Conservation (phyloP, 2,888 invertebrate species). For the Ophion slaviceki region DNA sequence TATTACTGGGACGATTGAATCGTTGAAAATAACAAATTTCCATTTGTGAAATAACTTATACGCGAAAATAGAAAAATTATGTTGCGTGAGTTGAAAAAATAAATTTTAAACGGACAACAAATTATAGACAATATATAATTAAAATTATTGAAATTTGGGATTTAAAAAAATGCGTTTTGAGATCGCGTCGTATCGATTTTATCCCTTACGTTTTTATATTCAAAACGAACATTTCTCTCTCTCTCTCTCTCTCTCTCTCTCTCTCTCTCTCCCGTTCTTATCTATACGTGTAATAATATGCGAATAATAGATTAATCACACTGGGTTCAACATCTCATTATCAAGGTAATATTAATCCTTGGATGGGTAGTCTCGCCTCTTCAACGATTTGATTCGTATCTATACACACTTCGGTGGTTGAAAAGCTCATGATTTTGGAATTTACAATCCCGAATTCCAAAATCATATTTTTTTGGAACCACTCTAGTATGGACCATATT, state of each 20-base stretch:
- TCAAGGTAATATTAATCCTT: slow-evolving; percentile 68
- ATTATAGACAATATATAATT: slow-evolving; percentile 26
- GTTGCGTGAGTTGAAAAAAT: slow-evolving; percentile 2
- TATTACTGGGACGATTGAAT: slow-evolving; percentile 1
- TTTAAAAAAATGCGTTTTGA: no score
- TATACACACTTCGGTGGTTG: slow-evolving; percentile 15
- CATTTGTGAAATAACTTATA: slow-evolving; percentile 19
- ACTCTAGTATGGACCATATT: slow-evolving; percentile 49
- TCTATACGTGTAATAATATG: slow-evolving; percentile 59
- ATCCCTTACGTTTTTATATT: no score
- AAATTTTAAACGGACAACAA: slow-evolving; percentile 1
- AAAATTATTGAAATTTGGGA: neutral
- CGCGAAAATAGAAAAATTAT: slow-evolving; percentile 27
- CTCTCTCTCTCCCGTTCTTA: slow-evolving; percentile 29
- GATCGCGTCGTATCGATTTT: no score
- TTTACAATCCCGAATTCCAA: neutral
- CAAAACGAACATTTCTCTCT: neutral
- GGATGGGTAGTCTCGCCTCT: slow-evolving; percentile 64
- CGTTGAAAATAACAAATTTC: slow-evolving; percentile 34
- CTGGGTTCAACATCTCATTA: slow-evolving; percentile 69
- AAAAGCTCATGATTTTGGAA: neutral
- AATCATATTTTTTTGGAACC: neutral
- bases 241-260: slow-evolving; percentile 23
- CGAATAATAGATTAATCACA: slow-evolving; percentile 71
- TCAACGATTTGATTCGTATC: slow-evolving; percentile 55